Base-by-base conservation (phyloP, 2,113 vertebrate genomes). In the Tachysurus vachellii region DNA sequence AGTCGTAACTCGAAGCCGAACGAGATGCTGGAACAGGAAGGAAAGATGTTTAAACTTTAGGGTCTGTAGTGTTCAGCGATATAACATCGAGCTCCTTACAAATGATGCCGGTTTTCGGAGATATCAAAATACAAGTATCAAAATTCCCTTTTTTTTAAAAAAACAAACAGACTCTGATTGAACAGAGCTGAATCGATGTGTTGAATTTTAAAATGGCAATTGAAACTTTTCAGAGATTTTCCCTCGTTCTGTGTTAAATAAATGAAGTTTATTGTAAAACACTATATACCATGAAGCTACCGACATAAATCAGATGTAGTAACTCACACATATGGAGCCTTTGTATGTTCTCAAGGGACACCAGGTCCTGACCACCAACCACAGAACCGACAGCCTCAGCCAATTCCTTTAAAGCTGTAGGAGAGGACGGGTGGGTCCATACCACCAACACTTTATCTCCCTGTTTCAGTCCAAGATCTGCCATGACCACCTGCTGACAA, bases 261-360 rank as follows among this genome's bases (percentile, higher is more conserved):
- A 64, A 13, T n/a, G 2, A 10, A 64, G 47, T 28, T 64, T 12
- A 28, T 64, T n/a, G 2, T 10, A 64, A 12, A 64, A 64, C 21
- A 36, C 26, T 11, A 28, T 54, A 56, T 4, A 57, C 36, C 31
- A 4, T 61, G 28, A 80, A 42, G 42, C 16, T 12, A 80, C 54
- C n/a, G 31, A 19, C 6, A 56, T 53, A 16, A 64, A 36, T 5
- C 7, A 23, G 17, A 71, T 26, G 64, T 70, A 23, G 56, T 54
- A 87, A 93, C 95, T 97, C 91, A 99, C 98, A 98, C 0, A 95
- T 91, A 80, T 92, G 26, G 14, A 99, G 91, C 50, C 95, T 96
- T 66, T 95, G 93, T 85, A 96, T 61, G 13, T 99, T 98, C 91
- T 99, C 98, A 89, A 97, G 93, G 0, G 94, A 93, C 16, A 99